These are phyloP conservation scores for Xylota segnis DNA, from an alignment of 2,888 invertebrate genomes.

Conservation along the genomic window DNA sequence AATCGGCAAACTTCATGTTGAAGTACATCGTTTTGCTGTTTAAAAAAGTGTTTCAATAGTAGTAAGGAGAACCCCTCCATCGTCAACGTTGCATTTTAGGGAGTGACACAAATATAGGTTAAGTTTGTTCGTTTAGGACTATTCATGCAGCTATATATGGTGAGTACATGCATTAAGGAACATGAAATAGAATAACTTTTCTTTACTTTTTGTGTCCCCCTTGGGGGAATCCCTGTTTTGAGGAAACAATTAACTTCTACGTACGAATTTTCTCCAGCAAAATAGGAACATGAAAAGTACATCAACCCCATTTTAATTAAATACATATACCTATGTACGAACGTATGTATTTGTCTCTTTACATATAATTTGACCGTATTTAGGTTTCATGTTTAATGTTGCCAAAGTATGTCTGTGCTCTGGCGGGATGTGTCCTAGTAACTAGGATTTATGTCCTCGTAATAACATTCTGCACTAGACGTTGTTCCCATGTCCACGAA, in stretches of 20 bases:
- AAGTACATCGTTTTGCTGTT: not conserved
- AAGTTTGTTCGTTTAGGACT: not conserved
- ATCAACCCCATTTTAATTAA: constrained; percentile 40
- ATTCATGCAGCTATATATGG: not conserved
- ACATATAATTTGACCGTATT: not conserved
- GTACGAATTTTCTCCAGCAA: not conserved
- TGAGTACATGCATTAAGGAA: not conserved
- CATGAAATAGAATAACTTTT: not conserved
- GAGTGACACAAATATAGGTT: not conserved
- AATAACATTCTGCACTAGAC: not conserved
- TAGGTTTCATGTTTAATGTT: not conserved
- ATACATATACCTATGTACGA: not conserved
- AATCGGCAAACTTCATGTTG: not conserved
- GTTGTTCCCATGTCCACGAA: no score
- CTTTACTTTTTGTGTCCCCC: constrained; percentile 1
- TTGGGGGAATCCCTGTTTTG: not conserved
- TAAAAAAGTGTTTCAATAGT: not conserved
- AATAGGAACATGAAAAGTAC: constrained; percentile 33
- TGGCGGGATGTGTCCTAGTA: not conserved
- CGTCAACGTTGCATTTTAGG: not conserved
- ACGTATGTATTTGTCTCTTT: not conserved
- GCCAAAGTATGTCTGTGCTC: not conserved
- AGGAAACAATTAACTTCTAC: constrained; percentile 10
- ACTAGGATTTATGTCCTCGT: constrained; percentile 11
- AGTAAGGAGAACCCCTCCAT: not conserved